phyloP scores from a whole-genome alignment of 2,797 vertebrate species.

The Pteropus rufus region DNA sequence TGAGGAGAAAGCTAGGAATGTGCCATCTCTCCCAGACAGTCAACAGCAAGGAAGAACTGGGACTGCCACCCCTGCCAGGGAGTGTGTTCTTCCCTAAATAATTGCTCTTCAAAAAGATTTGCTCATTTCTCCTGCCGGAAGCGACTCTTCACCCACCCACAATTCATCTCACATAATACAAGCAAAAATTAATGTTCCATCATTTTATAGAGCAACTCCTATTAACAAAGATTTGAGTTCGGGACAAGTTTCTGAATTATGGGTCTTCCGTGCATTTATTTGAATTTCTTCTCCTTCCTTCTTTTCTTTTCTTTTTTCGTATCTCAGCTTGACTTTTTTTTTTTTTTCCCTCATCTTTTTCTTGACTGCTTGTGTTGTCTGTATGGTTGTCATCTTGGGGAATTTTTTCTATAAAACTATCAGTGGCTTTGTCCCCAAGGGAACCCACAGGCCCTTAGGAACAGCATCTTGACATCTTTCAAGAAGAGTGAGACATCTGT shows the following conservation, averaged over 20 bases:
- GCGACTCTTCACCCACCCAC: neutral
- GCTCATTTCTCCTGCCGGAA: neutral
- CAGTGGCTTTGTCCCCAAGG: conserved; percentile 24
- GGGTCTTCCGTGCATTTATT: neutral
- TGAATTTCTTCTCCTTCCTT: neutral
- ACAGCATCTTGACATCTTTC: conserved; percentile 34
- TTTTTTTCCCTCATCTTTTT: neutral
- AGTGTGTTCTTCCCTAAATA: neutral
- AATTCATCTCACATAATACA: neutral
- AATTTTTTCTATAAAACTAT: conserved; percentile 32
- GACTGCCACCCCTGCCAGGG: neutral
- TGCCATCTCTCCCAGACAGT: neutral
- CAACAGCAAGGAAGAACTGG: neutral
- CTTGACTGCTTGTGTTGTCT: neutral
- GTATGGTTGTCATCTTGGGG: neutral
- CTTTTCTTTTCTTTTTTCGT: neutral
- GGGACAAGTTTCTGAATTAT: neutral
- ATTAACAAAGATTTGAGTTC: neutral
- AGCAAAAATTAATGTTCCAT: neutral
- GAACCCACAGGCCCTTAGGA: conserved; percentile 22
- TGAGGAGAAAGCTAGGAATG: neutral
- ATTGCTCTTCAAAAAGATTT: neutral
- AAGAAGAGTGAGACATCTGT: conserved; percentile 19
- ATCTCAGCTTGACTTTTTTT: neutral
- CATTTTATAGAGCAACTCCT: neutral